phyloP scores from a whole-genome alignment of 2,797 vertebrate species.

The Prunella strophiata region DNA sequence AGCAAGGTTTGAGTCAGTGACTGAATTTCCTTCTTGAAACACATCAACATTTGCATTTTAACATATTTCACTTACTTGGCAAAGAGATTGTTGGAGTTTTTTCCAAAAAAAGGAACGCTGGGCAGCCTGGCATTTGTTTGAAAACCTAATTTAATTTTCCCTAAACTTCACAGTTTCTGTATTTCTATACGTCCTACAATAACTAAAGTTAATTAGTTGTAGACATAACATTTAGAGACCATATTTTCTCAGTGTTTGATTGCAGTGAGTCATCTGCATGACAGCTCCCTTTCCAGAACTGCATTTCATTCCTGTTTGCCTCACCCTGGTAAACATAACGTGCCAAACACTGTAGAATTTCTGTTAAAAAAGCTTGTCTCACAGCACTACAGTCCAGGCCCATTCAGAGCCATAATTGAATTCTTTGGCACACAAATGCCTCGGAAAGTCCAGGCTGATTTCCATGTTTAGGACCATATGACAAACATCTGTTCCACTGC shows the following conservation, averaged over 20 bases:
- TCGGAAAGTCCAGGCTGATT: neutral
- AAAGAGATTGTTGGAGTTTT: neutral
- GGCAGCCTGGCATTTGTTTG: conserved; percentile 17
- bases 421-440: neutral
- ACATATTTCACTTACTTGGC: conserved; percentile 27
- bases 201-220: conserved; percentile 44
- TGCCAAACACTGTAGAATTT: conserved; percentile 31
- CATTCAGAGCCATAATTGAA: neutral
- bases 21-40: conserved; percentile 21
- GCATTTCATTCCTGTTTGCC: neutral
- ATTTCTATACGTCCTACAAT: conserved; percentile 14
- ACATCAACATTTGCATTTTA: conserved; percentile 41
- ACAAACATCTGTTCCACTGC: conserved; percentile 41
- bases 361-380: neutral
- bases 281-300: neutral
- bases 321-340: neutral
- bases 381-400: neutral
- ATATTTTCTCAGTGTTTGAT: conserved; percentile 17
- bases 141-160: conserved; percentile 40
- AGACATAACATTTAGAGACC: conserved; percentile 42
- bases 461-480: neutral
- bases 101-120: neutral
- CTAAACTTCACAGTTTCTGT: conserved; percentile 32
- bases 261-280: conserved; percentile 9
- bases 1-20: neutral